Percentiles rank a stretch among this genome's conserved stretches.
Conservation (phyloP, 2,888 invertebrate genomes). For the Temnothorax ravouxi region DNA sequence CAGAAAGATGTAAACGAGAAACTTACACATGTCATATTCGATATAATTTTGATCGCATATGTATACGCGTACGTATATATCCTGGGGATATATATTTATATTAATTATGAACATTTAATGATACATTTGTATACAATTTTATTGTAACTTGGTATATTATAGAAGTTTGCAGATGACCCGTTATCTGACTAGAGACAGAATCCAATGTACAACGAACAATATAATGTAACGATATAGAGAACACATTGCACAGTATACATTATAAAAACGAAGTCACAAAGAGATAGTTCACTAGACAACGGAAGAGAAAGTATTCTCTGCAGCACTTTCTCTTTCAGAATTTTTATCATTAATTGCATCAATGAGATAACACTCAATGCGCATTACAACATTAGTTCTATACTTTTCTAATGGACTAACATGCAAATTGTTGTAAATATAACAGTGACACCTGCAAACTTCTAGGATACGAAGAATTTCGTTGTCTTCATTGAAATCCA, state of each 20-base stretch:
- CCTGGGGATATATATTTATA: conserved; percentile 26
- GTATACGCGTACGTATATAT: conserved; percentile 17
- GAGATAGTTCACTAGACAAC: not conserved
- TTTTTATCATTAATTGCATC: conserved; percentile 20
- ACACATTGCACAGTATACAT: not conserved
- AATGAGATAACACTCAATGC: not conserved
- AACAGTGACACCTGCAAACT: conserved; percentile 9
- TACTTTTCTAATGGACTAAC: not conserved
- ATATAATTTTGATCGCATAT: conserved; percentile 26
- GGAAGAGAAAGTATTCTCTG: not conserved
- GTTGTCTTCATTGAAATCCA: conserved; percentile 24
- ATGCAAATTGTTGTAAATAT: not conserved
- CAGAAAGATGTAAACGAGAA: conserved; percentile 8
- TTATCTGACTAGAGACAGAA: not conserved
- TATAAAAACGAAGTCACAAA: conserved; percentile 14
- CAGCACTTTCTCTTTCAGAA: not conserved
- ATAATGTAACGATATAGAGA: conserved; percentile 1
- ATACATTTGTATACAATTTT: conserved; percentile 35
- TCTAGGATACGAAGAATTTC: conserved; percentile 22
- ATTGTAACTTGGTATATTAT: conserved; percentile 27
- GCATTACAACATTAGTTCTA: not conserved
- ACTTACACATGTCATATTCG: not conserved
- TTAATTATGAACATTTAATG: conserved; percentile 25
- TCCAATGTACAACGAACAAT: conserved; percentile 33
- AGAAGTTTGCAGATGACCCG: conserved; percentile 20